Percentiles rank a stretch among this genome's conserved stretches.
These are phyloP conservation scores for Chrysotoxum bicinctum DNA, from an alignment of 2,888 invertebrate genomes.

Conservation along the genomic window DNA sequence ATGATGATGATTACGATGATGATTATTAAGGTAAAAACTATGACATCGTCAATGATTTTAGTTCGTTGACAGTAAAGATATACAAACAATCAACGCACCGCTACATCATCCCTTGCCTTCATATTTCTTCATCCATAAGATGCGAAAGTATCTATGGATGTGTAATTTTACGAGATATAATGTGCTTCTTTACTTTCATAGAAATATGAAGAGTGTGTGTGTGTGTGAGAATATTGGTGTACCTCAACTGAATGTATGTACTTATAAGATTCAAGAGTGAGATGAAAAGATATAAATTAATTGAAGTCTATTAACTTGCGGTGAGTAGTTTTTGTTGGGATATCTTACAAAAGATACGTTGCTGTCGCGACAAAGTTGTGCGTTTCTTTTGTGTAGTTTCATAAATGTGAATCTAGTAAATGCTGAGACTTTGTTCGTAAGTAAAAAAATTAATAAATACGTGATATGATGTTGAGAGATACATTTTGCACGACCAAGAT, in stretches of 20 bases:
- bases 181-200: constrained; percentile 17
- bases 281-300: constrained; percentile 63
- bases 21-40: constrained; percentile 69
- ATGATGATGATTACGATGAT: constrained; percentile 31
- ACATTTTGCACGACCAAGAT: constrained; percentile 36
- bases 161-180: constrained; percentile 4
- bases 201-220: background rate
- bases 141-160: background rate
- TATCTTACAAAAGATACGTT: constrained; percentile 29
- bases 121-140: background rate
- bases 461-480: constrained; percentile 42
- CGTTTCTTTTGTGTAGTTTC: constrained; percentile 29
- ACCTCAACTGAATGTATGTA: background rate
- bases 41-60: constrained; percentile 71
- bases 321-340: constrained; percentile 61
- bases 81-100: constrained; percentile 43
- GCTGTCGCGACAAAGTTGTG: constrained; percentile 32
- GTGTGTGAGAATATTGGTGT: background rate
- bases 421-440: constrained; percentile 18
- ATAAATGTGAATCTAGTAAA: constrained; percentile 30
- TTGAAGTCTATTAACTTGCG: constrained; percentile 73
- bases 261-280: constrained; percentile 39
- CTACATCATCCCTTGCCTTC: constrained; percentile 27
- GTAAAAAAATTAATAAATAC: background rate
- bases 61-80: constrained; percentile 69